Percentiles rank a stretch among this genome's conserved stretches.
Conservation (phyloP, 2,888 invertebrate species). For the Plebejus melissa region DNA sequence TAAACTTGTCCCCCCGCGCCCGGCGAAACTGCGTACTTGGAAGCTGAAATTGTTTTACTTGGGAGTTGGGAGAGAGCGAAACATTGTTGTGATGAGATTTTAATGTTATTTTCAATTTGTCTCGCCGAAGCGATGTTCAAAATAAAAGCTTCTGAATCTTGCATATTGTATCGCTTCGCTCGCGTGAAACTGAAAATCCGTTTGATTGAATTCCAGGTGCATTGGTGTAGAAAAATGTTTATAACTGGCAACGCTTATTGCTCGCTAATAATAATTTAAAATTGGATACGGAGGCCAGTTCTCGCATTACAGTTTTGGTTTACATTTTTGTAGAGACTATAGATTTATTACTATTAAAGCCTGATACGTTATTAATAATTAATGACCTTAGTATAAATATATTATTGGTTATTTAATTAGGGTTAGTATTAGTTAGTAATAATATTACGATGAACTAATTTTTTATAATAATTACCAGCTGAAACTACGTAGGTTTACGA, state of each 20-base stretch:
- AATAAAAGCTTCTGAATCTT: conserved; percentile 5
- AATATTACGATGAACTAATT: neutral
- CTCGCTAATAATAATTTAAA: neutral
- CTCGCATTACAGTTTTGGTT: neutral
- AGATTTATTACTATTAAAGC: too few relatives aligned
- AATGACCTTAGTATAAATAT: too few relatives aligned
- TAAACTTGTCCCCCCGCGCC: conserved; percentile 4
- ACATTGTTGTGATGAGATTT: conserved; percentile 11
- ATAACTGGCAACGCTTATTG: conserved; percentile 3
- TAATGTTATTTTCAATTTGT: conserved; percentile 5
- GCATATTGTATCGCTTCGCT: neutral
- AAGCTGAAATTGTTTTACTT: conserved; percentile 19
- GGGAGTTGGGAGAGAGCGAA: conserved; percentile 1
- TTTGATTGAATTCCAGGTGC: conserved; percentile 18
- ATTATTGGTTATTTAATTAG: neutral
- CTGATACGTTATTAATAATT: too few relatives aligned
- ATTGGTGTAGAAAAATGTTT: conserved; percentile 17
- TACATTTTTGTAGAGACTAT: neutral
- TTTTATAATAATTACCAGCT: neutral
- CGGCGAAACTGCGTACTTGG: conserved; percentile 21
- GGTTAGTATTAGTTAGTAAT: neutral
- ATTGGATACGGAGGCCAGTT: neutral
- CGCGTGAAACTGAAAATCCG: conserved; percentile 4
- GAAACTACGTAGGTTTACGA: neutral
- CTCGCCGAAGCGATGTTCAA: conserved; percentile 1